Conservation (phyloP, 2,797 vertebrate genomes). For the Brotula barbata region DNA sequence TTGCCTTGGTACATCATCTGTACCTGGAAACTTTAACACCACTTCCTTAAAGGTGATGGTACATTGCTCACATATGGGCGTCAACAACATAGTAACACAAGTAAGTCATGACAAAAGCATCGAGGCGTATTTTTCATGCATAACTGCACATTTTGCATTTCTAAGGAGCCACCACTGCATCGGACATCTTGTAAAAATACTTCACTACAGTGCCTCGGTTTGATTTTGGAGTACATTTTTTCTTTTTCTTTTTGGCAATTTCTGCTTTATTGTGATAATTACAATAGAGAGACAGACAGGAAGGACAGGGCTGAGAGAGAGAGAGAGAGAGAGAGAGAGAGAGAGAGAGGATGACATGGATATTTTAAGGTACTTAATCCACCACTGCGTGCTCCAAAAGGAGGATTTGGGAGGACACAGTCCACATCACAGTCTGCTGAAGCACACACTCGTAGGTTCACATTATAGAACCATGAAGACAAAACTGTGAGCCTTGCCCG, state of each 20-base stretch:
- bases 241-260: too few relatives aligned
- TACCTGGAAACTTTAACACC: neutral
- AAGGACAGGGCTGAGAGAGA: too few relatives aligned
- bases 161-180: neutral
- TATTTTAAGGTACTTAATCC: too few relatives aligned
- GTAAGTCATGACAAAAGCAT: neutral
- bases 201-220: neutral
- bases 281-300: too few relatives aligned
- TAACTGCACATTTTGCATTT: neutral
- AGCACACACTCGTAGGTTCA: conserved; percentile 4
- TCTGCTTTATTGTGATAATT: too few relatives aligned
- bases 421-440: conserved; percentile 8
- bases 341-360: too few relatives aligned
- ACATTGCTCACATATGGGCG: neutral
- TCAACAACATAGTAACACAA: neutral
- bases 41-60: neutral
- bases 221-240: too few relatives aligned
- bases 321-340: too few relatives aligned
- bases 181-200: conserved; percentile 13
- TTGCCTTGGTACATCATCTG: neutral
- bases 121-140: neutral
- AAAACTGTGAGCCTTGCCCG: conserved; percentile 18
- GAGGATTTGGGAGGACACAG: conserved; percentile 6
- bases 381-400: too few relatives aligned
- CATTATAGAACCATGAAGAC: conserved; percentile 26